Base-by-base conservation (phyloP, 1,140 invertebrate genomes). In the Drosophila ercepeae region DNA sequence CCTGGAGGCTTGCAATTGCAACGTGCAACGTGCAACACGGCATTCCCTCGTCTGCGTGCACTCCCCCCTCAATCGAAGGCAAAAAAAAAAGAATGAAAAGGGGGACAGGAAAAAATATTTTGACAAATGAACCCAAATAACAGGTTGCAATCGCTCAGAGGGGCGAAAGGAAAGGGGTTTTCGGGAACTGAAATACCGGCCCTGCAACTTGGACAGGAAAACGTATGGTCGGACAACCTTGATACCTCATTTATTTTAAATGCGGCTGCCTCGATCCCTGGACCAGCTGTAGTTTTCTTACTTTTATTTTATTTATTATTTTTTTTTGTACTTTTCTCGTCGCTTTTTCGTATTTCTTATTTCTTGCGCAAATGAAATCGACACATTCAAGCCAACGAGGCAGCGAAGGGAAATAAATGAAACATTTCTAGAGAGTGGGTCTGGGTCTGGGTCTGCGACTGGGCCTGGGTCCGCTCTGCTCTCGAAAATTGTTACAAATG, bases 51-150 rank as follows among this genome's bases (percentile, higher is more conserved):
- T 21, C 57, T 23, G 34, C 48, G 11, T 32, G 29, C 70, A 60
- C 63, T 59, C 65, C 58, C 75, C 70, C 63, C 77, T 71, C 51
- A 71, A 83, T 77, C 54, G 59, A 75, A 57, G 23, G 55, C 41
- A 72, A 29, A 54, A 69, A 70, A 69, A 61, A 34, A 36, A 42
- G 64, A 50, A 69, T 67, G 71, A 63, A 39, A 39, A 49, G 73
- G 78, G 83, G 83, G 59, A 89, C 75, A 88, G 77, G 77, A 88
- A 88, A 67, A 88, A 88, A 84, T 88, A 90, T 90, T 91, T 91
- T 91, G 90, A 91, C 90, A 91, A 91, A 91, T 91, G 90, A 91
- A 91, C 70, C 79, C 74, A 91, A 91, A 91, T 91, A 91, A 91
- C 90, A 91, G 90, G 90, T 90, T 91, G 88, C 86, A 84, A 86